Percentiles rank a stretch among this genome's conserved stretches.
These are phyloP conservation scores for Paracanthobrama guichenoti DNA, from an alignment of 2,113 vertebrate genomes.

Conservation along the genomic window DNA sequence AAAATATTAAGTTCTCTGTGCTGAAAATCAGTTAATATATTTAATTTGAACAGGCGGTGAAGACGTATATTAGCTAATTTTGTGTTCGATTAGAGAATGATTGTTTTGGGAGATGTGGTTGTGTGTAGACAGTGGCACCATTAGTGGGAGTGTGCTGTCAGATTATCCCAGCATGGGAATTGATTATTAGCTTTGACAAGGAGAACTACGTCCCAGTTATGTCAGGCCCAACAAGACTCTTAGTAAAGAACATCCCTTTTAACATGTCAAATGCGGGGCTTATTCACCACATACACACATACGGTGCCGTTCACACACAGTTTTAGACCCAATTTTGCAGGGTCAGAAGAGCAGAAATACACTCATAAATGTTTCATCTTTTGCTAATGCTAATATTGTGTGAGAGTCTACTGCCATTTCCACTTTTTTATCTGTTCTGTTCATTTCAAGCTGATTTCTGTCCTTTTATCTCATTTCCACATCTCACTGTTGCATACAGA, in stretches of 20 bases:
- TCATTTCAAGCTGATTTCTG: slow-evolving; percentile 19
- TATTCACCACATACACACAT: slow-evolving; percentile 61
- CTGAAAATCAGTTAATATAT: not conserved
- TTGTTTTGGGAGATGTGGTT: slow-evolving; percentile 63
- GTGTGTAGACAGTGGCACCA: slow-evolving; percentile 50
- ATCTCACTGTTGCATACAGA: not conserved
- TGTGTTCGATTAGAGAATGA: slow-evolving; percentile 59
- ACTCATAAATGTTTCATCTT: slow-evolving; percentile 24
- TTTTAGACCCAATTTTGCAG: slow-evolving; percentile 52
- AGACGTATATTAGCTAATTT: slow-evolving; percentile 41
- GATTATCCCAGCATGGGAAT: slow-evolving; percentile 70
- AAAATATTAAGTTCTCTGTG: not conserved
- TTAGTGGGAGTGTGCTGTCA: slow-evolving; percentile 68
- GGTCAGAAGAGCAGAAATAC: slow-evolving; percentile 47
- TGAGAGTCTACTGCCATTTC: not conserved
- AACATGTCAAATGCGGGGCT: slow-evolving; percentile 70
- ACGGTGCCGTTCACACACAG: slow-evolving; percentile 39
- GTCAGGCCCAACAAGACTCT: slow-evolving; percentile 73
- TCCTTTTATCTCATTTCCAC: not conserved
- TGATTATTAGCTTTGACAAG: slow-evolving; percentile 76
- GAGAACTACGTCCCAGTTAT: slow-evolving; percentile 76
- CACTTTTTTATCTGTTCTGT: not conserved
- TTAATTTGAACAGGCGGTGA: not conserved
- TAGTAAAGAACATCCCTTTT: slow-evolving; percentile 72
- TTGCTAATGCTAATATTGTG: not conserved